Conservation (phyloP, 2,113 vertebrate species). For the Marmota monax region DNA sequence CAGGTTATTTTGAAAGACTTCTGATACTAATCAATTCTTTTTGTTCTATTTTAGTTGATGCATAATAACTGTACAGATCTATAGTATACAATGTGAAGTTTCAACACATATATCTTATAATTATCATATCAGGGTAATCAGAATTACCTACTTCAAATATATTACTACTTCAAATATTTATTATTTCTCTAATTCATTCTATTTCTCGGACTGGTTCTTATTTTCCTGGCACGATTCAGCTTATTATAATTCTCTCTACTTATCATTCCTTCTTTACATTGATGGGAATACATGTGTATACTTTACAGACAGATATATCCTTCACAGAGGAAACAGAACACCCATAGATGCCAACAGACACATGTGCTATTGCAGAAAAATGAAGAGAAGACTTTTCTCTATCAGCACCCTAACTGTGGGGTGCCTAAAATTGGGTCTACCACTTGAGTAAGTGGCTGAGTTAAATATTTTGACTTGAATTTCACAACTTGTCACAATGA, state of each 20-base stretch:
- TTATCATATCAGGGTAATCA: not conserved
- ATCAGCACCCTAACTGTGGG: conserved; percentile 75
- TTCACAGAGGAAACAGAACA: conserved; percentile 53
- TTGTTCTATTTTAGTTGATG: not conserved
- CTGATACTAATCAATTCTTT: not conserved
- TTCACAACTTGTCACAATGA: conserved; percentile 83
- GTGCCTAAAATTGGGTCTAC: conserved; percentile 83
- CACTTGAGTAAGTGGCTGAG: conserved; percentile 78
- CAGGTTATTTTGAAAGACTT: conserved; percentile 52
- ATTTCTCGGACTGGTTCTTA: conserved; percentile 1
- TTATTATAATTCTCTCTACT: conserved; percentile 41
- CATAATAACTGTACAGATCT: not conserved
- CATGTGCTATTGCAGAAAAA: conserved; percentile 54
- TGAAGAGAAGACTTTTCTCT: conserved; percentile 74
- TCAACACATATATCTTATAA: not conserved
- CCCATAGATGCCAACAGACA: conserved; percentile 52
- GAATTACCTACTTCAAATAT: not conserved
- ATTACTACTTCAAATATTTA: not conserved
- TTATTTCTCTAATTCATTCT: not conserved
- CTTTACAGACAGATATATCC: conserved; percentile 43
- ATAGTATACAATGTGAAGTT: not conserved
- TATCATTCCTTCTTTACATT: conserved; percentile 28
- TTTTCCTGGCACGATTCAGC: conserved; percentile 20
- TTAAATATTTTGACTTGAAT: conserved; percentile 84
- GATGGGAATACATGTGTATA: conserved; percentile 34